These are phyloP conservation scores for Dascillus cervinus DNA, from an alignment of 2,888 invertebrate species.

Conservation along the genomic window DNA sequence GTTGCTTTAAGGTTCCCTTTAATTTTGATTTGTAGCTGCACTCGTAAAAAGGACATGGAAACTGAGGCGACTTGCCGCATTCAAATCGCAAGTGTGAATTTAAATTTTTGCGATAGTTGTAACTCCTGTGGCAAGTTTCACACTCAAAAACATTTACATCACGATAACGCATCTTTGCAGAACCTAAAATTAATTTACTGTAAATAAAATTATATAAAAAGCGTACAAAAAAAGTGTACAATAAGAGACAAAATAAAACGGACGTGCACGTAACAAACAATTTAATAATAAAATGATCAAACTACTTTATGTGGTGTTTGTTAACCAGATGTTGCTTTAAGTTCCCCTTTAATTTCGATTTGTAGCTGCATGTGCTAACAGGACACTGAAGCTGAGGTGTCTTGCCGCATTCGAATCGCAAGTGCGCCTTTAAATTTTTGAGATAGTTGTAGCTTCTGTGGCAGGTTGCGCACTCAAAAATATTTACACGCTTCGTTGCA, in stretches of 20 bases:
- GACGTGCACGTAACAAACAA: too few species aligned
- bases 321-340: neutral
- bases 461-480: neutral
- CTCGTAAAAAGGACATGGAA: neutral
- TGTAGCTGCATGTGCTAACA: neutral
- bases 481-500: too few species aligned
- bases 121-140: neutral
- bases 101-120: neutral
- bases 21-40: neutral
- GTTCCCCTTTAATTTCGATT: constrained; percentile 1
- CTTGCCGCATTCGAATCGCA: constrained; percentile 3
- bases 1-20: too few species aligned
- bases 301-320: too few species aligned
- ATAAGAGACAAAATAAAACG: too few species aligned
- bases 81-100: neutral
- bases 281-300: too few species aligned
- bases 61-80: neutral
- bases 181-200: too few species aligned
- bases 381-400: constrained; percentile 1
- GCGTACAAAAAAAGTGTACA: too few species aligned
- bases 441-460: constrained; percentile 1
- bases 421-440: neutral
- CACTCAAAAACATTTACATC: neutral
- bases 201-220: too few species aligned
- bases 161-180: neutral